Evolutionary conservation across 2,888 invertebrate species (phyloP), one percentile per base, ranked within the genome.

Genomic region (Gandaritis pyraliata): DNA sequence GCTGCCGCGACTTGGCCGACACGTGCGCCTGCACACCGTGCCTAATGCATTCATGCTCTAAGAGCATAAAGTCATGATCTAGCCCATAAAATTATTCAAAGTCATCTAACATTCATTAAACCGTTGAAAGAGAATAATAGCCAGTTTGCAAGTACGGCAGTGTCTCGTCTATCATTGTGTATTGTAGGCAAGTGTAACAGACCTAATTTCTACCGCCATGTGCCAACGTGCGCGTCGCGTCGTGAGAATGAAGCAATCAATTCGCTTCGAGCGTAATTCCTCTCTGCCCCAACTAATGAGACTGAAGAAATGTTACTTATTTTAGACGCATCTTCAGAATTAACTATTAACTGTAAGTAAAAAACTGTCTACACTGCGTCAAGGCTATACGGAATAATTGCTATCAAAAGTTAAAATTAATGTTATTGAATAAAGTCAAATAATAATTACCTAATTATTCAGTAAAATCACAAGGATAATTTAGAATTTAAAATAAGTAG

Each of bases 251-350:
- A 48, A 59, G 67, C 59, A 64, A 67, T 51, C 23, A 36, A 33
- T 59, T 52, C 47, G 45, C 58, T 54, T 60, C 47, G 49, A 67
- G 64, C 64, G 67, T 64, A 59, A 58, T 58, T 64, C 62, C 67
- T 57, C 67, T 57, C 52, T 57, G 51, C 23, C 48, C 30, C 46
- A 43, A 15, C 53, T 59, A 48, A 59, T 58, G 52, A 47, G 39
- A 48, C 47, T 52, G 39, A 58, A 51, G 51, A 58, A 51, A 49
- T 57, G 39, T 43, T 30, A 39, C 49, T 29, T 57, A 23, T 56
- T 49, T 57, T 12, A 15, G 33, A 41, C 8, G 16, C 41, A 18
- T 38, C 51, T 18, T 13, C 15, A 46, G 29, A 47, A 46, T 15
- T 41, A 41, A 46, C 13, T 41, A 41, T 41, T 15, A 8, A 33